Conservation (phyloP, 2,113 vertebrate species). For the Alosa alosa region DNA sequence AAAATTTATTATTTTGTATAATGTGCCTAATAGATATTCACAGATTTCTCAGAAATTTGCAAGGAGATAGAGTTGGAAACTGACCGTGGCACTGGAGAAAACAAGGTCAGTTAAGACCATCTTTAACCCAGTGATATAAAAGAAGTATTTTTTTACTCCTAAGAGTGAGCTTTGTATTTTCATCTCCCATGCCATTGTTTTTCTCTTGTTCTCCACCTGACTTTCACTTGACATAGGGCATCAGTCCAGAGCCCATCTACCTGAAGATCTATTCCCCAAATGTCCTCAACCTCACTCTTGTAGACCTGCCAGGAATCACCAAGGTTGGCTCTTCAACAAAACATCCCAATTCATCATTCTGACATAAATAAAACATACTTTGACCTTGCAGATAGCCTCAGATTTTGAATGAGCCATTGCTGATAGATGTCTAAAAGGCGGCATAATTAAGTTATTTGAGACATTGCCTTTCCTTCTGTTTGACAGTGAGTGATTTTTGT, state of each 20-base stretch:
- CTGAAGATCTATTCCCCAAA: slow-evolving; percentile 78
- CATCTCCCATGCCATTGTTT: slow-evolving; percentile 18
- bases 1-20: not conserved
- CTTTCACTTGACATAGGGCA: slow-evolving; percentile 62
- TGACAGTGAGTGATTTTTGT: not conserved
- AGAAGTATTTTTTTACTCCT: not conserved
- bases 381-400: not conserved
- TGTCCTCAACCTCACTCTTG: slow-evolving; percentile 76
- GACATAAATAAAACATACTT: not conserved
- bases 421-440: not conserved
- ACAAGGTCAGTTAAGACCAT: slow-evolving; percentile 65
- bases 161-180: not conserved
- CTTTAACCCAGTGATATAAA: not conserved
- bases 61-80: slow-evolving; percentile 77
- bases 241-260: slow-evolving; percentile 74
- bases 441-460: not conserved
- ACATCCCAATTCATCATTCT: not conserved
- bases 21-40: slow-evolving; percentile 64
- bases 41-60: slow-evolving; percentile 73
- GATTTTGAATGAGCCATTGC: not conserved
- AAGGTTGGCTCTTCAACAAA: slow-evolving; percentile 63
- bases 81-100: slow-evolving; percentile 66
- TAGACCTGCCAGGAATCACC: slow-evolving; percentile 80
- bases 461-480: not conserved
- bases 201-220: not conserved